Percentiles rank a stretch among this genome's conserved stretches.
Conservation (phyloP, 2,797 vertebrate species). For the Xyrichtys novacula region DNA sequence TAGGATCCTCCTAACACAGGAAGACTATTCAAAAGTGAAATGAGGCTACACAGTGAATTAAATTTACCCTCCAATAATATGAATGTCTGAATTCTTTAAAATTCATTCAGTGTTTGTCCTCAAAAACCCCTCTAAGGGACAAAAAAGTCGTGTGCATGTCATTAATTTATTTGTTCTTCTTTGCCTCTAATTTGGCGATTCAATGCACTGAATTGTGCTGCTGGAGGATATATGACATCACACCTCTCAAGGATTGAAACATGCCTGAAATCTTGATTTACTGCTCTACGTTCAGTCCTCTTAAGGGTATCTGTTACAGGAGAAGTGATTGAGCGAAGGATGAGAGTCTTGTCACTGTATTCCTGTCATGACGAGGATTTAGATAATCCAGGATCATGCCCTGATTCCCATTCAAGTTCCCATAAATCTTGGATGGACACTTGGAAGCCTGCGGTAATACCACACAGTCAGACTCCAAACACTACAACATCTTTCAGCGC, state of each 20-base stretch:
- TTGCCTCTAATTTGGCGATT: not conserved
- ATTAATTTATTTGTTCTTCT: not conserved
- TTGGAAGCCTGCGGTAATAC: constrained; percentile 14
- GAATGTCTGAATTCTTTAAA: too few relatives aligned
- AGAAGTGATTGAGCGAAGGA: not conserved
- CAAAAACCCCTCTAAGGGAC: not conserved
- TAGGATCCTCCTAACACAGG: not conserved
- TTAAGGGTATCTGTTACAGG: not conserved
- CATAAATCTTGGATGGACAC: not conserved
- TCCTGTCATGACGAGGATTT: not conserved
- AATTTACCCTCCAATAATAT: not conserved
- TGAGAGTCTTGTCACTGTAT: not conserved
- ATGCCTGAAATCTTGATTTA: not conserved
- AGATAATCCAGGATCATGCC: not conserved
- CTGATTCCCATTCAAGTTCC: not conserved
- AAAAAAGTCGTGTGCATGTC: not conserved
- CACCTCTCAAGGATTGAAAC: not conserved
- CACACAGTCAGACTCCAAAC: constrained; percentile 22
- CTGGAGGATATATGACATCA: not conserved
- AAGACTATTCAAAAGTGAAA: not conserved
- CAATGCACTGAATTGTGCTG: not conserved
- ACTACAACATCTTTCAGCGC: constrained; percentile 39
- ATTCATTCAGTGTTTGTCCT: not conserved
- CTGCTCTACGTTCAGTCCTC: not conserved
- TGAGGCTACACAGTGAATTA: too few relatives aligned